These are phyloP conservation scores for Chouioia cunea DNA, from an alignment of 2,888 invertebrate genomes.

Conservation along the genomic window DNA sequence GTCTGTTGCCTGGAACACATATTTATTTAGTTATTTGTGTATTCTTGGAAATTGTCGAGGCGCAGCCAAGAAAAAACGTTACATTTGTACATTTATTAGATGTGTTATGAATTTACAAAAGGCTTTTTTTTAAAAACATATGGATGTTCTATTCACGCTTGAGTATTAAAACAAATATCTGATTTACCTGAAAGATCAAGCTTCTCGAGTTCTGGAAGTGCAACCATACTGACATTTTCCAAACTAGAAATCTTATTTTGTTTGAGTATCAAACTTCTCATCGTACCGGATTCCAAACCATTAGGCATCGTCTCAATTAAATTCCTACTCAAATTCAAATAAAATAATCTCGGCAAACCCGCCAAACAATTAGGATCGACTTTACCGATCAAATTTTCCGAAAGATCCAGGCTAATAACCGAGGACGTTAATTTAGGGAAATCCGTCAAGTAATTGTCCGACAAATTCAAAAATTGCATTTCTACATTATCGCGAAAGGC, in stretches of 20 bases:
- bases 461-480: constrained; percentile 74
- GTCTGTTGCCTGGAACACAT: constrained; percentile 73
- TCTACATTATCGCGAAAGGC: constrained; percentile 74
- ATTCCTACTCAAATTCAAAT: constrained; percentile 78
- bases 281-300: constrained; percentile 73
- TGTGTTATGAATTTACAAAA: no score
- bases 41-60: no score
- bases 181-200: constrained; percentile 72
- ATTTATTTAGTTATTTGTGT: no score
- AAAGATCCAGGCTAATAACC: constrained; percentile 55
- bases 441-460: constrained; percentile 62
- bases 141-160: no score
- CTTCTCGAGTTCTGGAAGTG: constrained; percentile 73
- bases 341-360: constrained; percentile 72
- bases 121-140: no score
- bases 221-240: constrained; percentile 75
- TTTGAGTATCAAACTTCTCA: constrained; percentile 73
- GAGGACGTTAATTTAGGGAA: constrained; percentile 55
- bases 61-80: constrained; percentile 7
- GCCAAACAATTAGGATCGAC: constrained; percentile 51
- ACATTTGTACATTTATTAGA: constrained; percentile 1
- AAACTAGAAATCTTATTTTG: constrained; percentile 74
- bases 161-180: no score
- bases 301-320: constrained; percentile 75
- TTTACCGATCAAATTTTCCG: constrained; percentile 55